Conservation (phyloP, 2,113 vertebrate genomes). For the Marmota monax region DNA sequence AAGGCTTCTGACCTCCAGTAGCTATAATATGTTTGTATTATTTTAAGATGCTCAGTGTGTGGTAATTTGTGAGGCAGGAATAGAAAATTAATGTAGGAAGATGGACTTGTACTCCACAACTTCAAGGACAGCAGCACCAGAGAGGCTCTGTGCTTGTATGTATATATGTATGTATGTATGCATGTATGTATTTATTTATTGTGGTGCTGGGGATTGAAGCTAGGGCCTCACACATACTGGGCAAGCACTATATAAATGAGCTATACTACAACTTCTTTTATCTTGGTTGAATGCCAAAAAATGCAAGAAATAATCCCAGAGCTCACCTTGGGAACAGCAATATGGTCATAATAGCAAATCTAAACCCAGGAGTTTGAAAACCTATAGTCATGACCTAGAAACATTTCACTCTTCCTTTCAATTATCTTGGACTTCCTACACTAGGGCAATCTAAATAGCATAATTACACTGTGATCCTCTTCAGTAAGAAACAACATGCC, state of each 20-base stretch:
- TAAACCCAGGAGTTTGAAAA: slow-evolving; percentile 55
- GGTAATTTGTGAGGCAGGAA: slow-evolving; percentile 33
- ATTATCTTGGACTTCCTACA: slow-evolving; percentile 1
- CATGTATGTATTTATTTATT: background rate
- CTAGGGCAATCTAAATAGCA: slow-evolving; percentile 41
- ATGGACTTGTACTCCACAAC: background rate
- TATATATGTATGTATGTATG: no score
- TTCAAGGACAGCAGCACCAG: background rate
- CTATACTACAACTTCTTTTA: background rate
- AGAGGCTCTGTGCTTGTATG: background rate
- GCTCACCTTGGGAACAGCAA: background rate
- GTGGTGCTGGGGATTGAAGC: background rate
- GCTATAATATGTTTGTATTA: background rate
- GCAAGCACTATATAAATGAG: background rate
- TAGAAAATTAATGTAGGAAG: slow-evolving; percentile 11
- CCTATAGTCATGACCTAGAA: background rate
- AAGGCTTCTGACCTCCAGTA: slow-evolving; percentile 38
- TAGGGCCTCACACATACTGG: background rate
- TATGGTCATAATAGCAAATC: slow-evolving; percentile 32
- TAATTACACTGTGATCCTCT: slow-evolving; percentile 6
- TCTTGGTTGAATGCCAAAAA: background rate
- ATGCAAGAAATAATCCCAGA: slow-evolving; percentile 41
- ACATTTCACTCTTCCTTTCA: slow-evolving; percentile 33
- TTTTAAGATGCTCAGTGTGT: slow-evolving; percentile 18
- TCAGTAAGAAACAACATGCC: slow-evolving; percentile 1